Conservation (phyloP, 2,113 vertebrate species). For the Otocyon megalotis region DNA sequence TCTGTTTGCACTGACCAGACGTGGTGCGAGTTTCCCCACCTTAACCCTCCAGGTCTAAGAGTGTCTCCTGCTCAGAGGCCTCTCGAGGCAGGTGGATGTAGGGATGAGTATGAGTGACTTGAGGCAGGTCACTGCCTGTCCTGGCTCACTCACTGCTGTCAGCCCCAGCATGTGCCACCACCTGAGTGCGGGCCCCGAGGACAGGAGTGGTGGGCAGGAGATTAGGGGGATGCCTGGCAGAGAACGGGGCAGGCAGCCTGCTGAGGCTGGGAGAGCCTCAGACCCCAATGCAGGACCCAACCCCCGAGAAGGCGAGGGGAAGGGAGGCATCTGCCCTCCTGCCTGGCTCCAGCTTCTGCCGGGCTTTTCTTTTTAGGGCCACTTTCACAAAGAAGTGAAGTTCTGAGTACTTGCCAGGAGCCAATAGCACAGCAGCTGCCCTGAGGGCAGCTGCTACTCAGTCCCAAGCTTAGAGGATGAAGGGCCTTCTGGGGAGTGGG, state of each 20-base stretch:
- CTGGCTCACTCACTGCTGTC: fast-evolving
- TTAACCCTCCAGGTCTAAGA: background rate
- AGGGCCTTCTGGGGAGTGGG: fast-evolving
- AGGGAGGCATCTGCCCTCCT: background rate
- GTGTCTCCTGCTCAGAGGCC: background rate
- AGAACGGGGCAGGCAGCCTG: background rate
- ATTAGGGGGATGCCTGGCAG: background rate
- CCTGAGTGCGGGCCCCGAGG: background rate
- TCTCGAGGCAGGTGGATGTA: background rate
- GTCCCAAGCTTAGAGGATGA: background rate
- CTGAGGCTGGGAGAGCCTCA: too few species aligned
- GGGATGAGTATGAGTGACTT: background rate
- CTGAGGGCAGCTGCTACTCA: fast-evolving
- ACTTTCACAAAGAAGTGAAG: background rate
- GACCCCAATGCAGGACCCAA: too few species aligned
- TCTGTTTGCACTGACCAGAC: too few species aligned
- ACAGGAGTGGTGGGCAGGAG: background rate
- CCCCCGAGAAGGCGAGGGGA: too few species aligned
- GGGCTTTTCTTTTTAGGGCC: background rate
- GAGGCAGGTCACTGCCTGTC: too few species aligned
- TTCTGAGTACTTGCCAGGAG: background rate
- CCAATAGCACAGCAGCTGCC: background rate
- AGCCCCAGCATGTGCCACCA: background rate
- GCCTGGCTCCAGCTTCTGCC: background rate
- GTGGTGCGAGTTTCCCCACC: too few species aligned